phyloP scores from a whole-genome alignment of 2,888 invertebrate species.

The Gandaritis pyraliata region DNA sequence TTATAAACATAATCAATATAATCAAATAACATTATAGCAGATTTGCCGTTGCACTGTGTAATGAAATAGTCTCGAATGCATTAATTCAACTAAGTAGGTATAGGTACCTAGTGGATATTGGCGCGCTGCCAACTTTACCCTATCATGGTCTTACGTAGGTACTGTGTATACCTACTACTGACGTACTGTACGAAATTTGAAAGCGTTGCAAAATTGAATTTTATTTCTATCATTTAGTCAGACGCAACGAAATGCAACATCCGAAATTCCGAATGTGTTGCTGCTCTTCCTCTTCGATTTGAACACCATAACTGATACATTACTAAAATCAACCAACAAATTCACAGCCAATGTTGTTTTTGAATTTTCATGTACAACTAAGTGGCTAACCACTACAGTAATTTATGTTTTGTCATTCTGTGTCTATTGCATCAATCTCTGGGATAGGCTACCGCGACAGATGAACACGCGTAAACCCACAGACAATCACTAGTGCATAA shows the following conservation, averaged over 20 bases:
- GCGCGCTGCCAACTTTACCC: conserved; percentile 54
- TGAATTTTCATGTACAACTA: neutral
- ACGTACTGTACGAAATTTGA: conserved; percentile 51
- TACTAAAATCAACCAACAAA: neutral
- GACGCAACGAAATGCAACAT: conserved; percentile 41
- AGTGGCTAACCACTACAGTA: neutral
- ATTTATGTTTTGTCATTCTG: conserved; percentile 3
- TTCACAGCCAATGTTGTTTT: neutral
- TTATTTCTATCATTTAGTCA: conserved; percentile 31
- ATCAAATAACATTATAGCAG: conserved; percentile 22
- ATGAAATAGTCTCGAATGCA: conserved; percentile 58
- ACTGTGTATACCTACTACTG: conserved; percentile 22
- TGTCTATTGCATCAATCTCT: conserved; percentile 15
- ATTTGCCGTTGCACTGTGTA: conserved; percentile 44
- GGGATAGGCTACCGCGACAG: conserved; percentile 1
- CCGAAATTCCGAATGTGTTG: conserved; percentile 42
- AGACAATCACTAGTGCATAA: conserved; percentile 21
- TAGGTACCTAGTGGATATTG: conserved; percentile 55
- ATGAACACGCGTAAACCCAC: conserved; percentile 18
- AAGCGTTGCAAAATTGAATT: conserved; percentile 59
- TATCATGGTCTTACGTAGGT: conserved; percentile 47
- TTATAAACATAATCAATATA: conserved; percentile 9
- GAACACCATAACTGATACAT: neutral
- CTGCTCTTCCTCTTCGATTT: conserved; percentile 2
- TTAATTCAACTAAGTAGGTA: conserved; percentile 59